Conservation (phyloP, 2,888 invertebrate species). For the Eledone cirrhosa region DNA sequence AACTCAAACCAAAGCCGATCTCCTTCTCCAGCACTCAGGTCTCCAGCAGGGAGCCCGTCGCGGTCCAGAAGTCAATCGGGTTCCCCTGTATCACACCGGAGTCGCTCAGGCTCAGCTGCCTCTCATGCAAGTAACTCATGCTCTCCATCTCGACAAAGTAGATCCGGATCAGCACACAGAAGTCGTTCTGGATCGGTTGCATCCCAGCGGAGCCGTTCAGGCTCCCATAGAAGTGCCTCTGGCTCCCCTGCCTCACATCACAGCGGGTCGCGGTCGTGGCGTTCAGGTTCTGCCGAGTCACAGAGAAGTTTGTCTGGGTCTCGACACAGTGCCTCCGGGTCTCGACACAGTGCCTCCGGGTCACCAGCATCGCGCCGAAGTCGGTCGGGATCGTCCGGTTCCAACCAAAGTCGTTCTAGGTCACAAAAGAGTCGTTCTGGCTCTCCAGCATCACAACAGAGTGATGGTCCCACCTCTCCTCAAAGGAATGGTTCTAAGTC, state of each 20-base stretch:
- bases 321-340: slow-evolving; percentile 35
- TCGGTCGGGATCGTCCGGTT: slow-evolving; percentile 24
- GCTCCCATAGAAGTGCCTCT: slow-evolving; percentile 35
- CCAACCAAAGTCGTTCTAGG: neutral
- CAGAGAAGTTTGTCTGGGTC: slow-evolving; percentile 34
- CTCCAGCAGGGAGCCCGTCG: slow-evolving; percentile 35
- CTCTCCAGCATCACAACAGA: neutral
- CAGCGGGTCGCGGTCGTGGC: slow-evolving; percentile 30
- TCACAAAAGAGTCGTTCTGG: slow-evolving; percentile 3
- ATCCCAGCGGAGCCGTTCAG: slow-evolving; percentile 34
- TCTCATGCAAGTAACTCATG: slow-evolving; percentile 34
- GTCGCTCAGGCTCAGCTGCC: slow-evolving; percentile 39
- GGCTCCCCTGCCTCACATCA: slow-evolving; percentile 34
- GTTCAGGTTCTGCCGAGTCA: slow-evolving; percentile 5
- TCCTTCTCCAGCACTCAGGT: slow-evolving; percentile 36
- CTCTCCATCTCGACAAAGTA: slow-evolving; percentile 34
- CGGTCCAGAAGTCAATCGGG: slow-evolving; percentile 40
- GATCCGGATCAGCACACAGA: slow-evolving; percentile 35
- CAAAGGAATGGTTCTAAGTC: neutral
- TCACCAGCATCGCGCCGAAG: slow-evolving; percentile 27
- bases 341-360: neutral
- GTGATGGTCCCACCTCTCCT: neutral
- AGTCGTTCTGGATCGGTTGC: neutral
- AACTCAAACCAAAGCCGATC: slow-evolving; percentile 15
- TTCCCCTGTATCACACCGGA: slow-evolving; percentile 35